Base-by-base conservation (phyloP, 1,140 invertebrate genomes). In the Rhyzopertha dominica region DNA sequence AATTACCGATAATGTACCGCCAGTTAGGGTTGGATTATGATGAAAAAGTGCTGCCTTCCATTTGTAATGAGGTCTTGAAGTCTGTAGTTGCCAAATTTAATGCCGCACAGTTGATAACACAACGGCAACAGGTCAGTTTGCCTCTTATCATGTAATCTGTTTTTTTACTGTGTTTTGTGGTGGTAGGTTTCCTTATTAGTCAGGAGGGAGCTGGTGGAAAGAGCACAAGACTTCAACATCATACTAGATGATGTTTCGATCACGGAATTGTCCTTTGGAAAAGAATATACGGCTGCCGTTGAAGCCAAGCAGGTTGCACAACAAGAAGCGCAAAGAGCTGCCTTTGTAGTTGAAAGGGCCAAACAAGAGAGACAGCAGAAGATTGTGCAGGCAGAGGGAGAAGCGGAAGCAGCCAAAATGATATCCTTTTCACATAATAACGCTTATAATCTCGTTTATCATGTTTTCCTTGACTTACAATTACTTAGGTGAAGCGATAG, bases 11-110 rank as follows among this genome's bases (percentile, higher is more conserved):
- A 17, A 88, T 99, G 73, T 98, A 99, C 66, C 79, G 90, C 61
- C 88, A 94, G 63, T 70, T 92, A 24, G 88, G 88, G 37, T 73
- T 85, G 17, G 87, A 91, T 69, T 92, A 90, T 62, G 87, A 91
- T 68, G 88, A 91, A 66, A 91, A 90, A 75, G 87, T 90, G 12
- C 72, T 99, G 49, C 96, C 96, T 23, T 98, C 95, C 4, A 98
- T 99, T 71, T 95, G 92, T 68, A 99, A 99, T 74, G 96, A 99
- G 76, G 96, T 98, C 26, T 73, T 99, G 10, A 99, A 99, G 71
- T 94, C 93, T 44, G 96, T 99, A 17, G 96, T 99, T 13, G 97
- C 97, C 3, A 99, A 99, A 72, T 99, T 99, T 65, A 99, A 99
- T 77, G 97, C 97, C 5, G 97, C 95, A 1, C 97, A 99, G 67